Conservation (phyloP, 2,113 vertebrate genomes). For the Scytalopus superciliaris region DNA sequence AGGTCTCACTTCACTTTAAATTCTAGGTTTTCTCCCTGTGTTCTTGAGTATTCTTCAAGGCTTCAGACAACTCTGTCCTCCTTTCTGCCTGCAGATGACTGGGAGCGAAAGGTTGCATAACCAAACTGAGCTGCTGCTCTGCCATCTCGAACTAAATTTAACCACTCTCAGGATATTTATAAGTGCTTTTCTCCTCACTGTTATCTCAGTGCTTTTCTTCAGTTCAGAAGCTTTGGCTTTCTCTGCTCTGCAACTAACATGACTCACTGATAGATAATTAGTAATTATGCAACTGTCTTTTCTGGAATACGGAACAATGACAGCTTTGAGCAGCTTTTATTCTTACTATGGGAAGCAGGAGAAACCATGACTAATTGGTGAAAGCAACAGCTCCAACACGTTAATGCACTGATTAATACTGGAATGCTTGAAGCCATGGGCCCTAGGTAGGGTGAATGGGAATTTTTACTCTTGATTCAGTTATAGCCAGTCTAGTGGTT, state of each 20-base stretch:
- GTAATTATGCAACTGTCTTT: not conserved
- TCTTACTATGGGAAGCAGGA: not conserved
- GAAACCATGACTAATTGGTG: not conserved
- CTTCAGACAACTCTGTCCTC: not conserved
- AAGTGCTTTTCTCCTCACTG: not conserved
- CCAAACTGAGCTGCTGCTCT: not conserved
- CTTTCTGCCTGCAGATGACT: not conserved
- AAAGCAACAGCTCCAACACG: not conserved
- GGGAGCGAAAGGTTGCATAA: not conserved
- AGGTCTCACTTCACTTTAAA: not conserved
- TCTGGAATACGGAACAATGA: not conserved
- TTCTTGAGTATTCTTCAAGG: not conserved
- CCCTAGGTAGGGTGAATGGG: not conserved
- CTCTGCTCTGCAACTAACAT: not conserved
- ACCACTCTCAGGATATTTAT: slow-evolving; percentile 7
- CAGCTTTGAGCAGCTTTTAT: slow-evolving; percentile 18
- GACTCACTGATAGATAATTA: not conserved
- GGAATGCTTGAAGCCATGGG: not conserved
- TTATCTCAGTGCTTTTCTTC: not conserved
- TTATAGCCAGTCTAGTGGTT: not conserved
- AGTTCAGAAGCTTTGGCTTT: not conserved
- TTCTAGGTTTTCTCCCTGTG: not conserved
- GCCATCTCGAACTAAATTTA: not conserved
- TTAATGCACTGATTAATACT: not conserved
- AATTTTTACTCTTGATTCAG: not conserved